phyloP scores from a whole-genome alignment of 2,113 vertebrate species.

The Callipepla squamata region DNA sequence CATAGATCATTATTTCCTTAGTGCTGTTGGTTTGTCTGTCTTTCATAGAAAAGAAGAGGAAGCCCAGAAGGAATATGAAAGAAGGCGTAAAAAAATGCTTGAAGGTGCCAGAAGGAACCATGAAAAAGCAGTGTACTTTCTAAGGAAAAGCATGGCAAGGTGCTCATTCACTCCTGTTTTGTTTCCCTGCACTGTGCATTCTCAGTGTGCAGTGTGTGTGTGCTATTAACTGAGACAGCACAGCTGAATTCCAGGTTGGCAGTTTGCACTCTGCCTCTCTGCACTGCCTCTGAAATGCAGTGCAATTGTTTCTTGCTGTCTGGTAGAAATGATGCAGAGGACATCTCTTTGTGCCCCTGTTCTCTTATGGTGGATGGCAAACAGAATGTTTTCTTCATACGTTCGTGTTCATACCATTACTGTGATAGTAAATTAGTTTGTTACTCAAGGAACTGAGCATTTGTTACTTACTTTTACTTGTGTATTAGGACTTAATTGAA shows the following conservation, averaged over 20 bases:
- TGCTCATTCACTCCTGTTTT: slow-evolving; percentile 4
- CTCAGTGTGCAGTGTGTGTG: not conserved
- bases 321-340: not conserved
- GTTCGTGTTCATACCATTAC: not conserved
- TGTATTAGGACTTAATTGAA: not conserved
- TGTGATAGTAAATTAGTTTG: not conserved
- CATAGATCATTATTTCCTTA: not conserved
- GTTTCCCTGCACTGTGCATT: not conserved
- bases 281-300: not conserved
- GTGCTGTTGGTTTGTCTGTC: not conserved
- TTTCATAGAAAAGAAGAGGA: slow-evolving; percentile 76
- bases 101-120: slow-evolving; percentile 76
- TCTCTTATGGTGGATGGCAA: not conserved
- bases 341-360: not conserved
- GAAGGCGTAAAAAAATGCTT: slow-evolving; percentile 65
- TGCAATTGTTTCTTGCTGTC: not conserved
- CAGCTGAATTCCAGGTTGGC: not conserved
- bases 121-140: slow-evolving; percentile 76
- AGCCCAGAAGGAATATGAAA: slow-evolving; percentile 58
- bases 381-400: not conserved
- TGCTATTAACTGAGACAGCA: no score
- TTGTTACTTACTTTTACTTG: not conserved
- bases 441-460: not conserved
- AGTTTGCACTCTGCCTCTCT: not conserved
- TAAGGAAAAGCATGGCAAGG: slow-evolving; percentile 87